Evolutionary conservation across 2,113 vertebrate genomes (phyloP).

Genomic region (Melanerpes formicivorus): DNA sequence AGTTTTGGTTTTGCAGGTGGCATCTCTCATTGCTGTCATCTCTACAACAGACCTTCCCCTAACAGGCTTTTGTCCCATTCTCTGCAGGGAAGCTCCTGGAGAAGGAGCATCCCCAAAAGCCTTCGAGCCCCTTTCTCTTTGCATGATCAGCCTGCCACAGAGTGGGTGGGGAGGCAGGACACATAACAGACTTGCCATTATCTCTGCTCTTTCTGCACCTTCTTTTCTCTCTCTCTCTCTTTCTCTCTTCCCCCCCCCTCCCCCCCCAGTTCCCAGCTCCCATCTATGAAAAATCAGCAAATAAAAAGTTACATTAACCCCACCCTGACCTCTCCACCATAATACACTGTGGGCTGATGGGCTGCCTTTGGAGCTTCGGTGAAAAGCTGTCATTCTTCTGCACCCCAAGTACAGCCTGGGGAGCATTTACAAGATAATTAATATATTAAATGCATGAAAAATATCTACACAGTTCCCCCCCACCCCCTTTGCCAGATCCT

Average conservation of each 20-base stretch:
- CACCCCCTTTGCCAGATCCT: background rate
- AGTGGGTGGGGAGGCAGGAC: constrained; percentile 56
- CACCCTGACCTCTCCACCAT: constrained; percentile 95
- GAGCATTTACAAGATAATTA: constrained; percentile 99
- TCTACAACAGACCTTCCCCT: background rate
- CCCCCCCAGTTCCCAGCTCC: constrained; percentile 76
- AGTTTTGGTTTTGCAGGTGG: background rate
- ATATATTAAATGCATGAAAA: constrained; percentile 99
- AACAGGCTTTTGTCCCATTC: background rate
- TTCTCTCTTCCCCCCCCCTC: background rate
- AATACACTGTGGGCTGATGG: constrained; percentile 98
- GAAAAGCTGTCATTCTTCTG: constrained; percentile 95
- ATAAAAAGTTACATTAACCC: constrained; percentile 99
- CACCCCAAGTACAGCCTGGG: constrained; percentile 97
- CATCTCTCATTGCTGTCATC: background rate
- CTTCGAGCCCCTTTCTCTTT: background rate
- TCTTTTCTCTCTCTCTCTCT: constrained; percentile 66
- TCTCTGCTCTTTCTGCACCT: constrained; percentile 74
- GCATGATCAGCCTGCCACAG: constrained; percentile 48
- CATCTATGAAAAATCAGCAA: constrained; percentile 99
- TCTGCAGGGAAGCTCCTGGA: background rate
- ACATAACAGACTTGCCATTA: constrained; percentile 64
- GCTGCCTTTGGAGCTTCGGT: constrained; percentile 88
- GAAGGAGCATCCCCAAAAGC: background rate
- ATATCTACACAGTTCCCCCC: constrained; percentile 94